Evolutionary conservation across 2,888 invertebrate genomes (phyloP), one percentile per base, ranked within the genome.

Genomic region (Xylophagus ater): DNA sequence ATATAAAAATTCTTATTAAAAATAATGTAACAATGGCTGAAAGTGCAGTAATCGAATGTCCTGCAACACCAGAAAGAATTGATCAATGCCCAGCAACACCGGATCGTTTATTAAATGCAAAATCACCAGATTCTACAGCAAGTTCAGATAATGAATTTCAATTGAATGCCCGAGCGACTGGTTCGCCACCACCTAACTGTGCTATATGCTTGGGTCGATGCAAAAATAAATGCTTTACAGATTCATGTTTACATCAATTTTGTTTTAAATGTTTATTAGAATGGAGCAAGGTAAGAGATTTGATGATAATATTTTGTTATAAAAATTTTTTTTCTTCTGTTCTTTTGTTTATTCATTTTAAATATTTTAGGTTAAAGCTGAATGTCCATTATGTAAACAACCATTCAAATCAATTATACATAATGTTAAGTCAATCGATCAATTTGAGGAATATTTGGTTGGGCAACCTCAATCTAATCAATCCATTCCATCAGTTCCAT

Each of bases 321-420:
- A 14, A 15, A 33, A 33, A 23, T 23, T 14, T 3, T 4, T 12
- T 4, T 14, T 20, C 13, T n/a, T n/a, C n/a, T n/a, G n/a, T n/a
- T n/a, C n/a, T n/a, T n/a, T n/a, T n/a, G n/a, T n/a, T n/a, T 12
- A 4, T 32, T 12, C 7, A 12, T 14, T 34, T 34, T 3, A 13
- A 9, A 10, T 15, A 21, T 29, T 36, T 5, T 58, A 84, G 82
- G 83, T 92, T 10, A 93, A 92, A 66, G 77, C 90, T 0, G 90
- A 85, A 57, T 93, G 93, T 62, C 96, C 96, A 1, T 68, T 96
- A 1, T 96, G 96, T 64, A 94, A 96, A 58, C 86, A 89, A 58
- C 73, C 78, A 4, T 94, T 94, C 61, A 83, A 80, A 52, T 82
- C 84, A 6, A 94, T 94, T 41, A 86, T 93, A 44, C 89, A 93